Evolutionary conservation across 2,797 vertebrate genomes (phyloP).

Genomic region (Coracias cyanogaster): DNA sequence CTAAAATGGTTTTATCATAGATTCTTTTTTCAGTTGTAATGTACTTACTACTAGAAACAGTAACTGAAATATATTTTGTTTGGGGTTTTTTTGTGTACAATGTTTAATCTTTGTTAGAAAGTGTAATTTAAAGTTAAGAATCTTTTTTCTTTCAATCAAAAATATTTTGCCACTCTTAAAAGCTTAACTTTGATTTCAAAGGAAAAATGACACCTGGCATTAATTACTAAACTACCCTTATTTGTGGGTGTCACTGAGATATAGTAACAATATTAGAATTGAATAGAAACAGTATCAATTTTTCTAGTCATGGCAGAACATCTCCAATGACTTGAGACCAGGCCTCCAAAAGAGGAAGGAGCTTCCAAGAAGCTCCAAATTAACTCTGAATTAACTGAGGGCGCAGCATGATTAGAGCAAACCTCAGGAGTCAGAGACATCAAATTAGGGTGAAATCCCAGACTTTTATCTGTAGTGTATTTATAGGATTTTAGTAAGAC

Average conservation of each 20-base stretch:
- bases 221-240: neutral
- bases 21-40: conserved; percentile 29
- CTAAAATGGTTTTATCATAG: neutral
- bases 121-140: neutral
- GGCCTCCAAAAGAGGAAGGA: neutral
- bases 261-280: neutral
- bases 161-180: neutral
- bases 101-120: neutral
- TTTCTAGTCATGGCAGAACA: neutral
- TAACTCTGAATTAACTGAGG: neutral
- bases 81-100: neutral
- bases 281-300: neutral
- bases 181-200: neutral
- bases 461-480: neutral
- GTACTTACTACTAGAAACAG: conserved; percentile 20
- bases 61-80: neutral
- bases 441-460: neutral
- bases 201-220: neutral
- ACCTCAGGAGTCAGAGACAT: neutral
- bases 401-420: neutral
- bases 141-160: neutral
- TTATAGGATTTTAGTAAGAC: neutral
- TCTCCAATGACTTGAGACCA: neutral
- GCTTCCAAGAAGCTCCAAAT: neutral
- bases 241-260: neutral